phyloP scores from a whole-genome alignment of 2,888 invertebrate species.

The Dicyrtoma fusca region DNA sequence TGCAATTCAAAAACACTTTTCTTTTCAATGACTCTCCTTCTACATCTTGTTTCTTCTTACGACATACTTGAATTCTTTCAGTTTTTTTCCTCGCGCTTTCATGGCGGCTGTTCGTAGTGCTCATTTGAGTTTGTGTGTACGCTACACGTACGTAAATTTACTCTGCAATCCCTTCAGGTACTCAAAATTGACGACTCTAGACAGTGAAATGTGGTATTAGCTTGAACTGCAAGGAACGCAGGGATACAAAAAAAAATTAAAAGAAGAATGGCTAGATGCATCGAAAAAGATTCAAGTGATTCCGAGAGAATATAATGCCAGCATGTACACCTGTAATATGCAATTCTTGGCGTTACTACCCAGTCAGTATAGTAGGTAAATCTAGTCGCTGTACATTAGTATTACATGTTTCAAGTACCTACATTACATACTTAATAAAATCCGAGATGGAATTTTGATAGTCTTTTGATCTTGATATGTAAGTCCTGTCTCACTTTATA shows the following conservation, averaged over 20 bases:
- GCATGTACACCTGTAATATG: background rate
- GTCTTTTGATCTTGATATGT: slow-evolving; percentile 5
- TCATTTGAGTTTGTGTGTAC: too few species aligned
- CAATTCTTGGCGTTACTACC: background rate
- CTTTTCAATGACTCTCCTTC: slow-evolving; percentile 33
- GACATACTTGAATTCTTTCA: too few species aligned
- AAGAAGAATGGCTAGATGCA: slow-evolving; percentile 10
- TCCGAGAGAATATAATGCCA: slow-evolving; percentile 8
- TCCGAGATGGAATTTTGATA: slow-evolving; percentile 26
- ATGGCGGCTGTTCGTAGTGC: too few species aligned
- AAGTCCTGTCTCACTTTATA: slow-evolving; percentile 14
- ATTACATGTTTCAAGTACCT: background rate
- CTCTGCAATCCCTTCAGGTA: too few species aligned
- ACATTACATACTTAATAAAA: background rate
- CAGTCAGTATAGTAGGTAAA: too few species aligned
- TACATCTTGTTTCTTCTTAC: background rate
- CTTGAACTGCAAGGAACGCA: too few species aligned
- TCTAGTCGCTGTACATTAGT: too few species aligned
- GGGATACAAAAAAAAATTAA: background rate
- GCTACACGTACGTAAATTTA: too few species aligned
- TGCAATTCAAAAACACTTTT: slow-evolving; percentile 32
- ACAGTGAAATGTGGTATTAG: too few species aligned
- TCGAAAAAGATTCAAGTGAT: slow-evolving; percentile 4
- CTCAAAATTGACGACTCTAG: too few species aligned
- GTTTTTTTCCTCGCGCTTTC: too few species aligned